Base-by-base conservation (phyloP, 2,888 invertebrate species). In the Linnaemya tessellans region DNA sequence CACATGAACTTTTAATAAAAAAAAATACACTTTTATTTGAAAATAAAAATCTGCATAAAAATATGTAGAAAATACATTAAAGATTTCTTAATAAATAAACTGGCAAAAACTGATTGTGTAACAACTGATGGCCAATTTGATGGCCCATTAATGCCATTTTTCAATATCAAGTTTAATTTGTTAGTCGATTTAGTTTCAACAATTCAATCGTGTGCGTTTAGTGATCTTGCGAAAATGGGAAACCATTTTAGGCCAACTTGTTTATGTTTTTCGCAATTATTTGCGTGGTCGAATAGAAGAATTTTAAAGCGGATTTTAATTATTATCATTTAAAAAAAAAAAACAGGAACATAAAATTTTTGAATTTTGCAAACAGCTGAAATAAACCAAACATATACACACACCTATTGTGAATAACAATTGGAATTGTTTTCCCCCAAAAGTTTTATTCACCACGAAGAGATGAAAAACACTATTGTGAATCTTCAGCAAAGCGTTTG, bases 111-210 rank as follows among this genome's bases (percentile, higher is more conserved):
- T 30, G 2, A 35, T 9, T 2, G 41, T 54, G 5, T 41, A 18
- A 80, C n/a, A 68, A n/a, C 3, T 38, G 15, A 67, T 35, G 15
- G n/a, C n/a, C 8, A 51, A 43, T 80, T 30, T 80, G 51, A 80
- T 67, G 20, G 43, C 30, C 49, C 58, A 64, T 43, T 64, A 46
- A 65, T 80, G 30, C 46, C 54, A 65, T 65, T 30, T 75, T 80
- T 38, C 13, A 58, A 65, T 35, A 13, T 71, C 56, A 43, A 71
- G 71, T 54, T 75, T 56, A 43, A 22, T 49, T 46, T 60, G 3
- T n/a, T n/a, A 8, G 2, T 30, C 1, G 18, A 20, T 62, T 64
- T 74, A 15, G 35, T 49, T 51, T 74, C 9, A 51, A 41, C 20
- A n/a, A 58, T 56, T 56, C 25, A 25, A 51, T 11, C 46, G n/a